Evolutionary conservation across 2,113 vertebrate species (phyloP).

Genomic region (Lepisosteus osseus): DNA sequence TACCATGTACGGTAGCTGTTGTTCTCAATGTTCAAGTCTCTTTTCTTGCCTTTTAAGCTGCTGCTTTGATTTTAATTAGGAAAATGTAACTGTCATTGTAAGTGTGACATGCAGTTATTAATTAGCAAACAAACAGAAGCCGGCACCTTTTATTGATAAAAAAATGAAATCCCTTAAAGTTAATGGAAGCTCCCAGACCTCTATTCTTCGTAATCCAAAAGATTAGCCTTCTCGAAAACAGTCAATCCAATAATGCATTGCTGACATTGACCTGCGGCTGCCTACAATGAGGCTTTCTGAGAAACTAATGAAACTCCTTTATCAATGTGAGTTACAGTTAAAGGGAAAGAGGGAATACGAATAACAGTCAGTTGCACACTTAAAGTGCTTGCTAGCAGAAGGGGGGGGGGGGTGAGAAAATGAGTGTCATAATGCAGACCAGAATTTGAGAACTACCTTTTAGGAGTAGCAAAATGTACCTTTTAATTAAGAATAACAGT

Average conservation of each 20-base stretch:
- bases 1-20: too few relatives aligned
- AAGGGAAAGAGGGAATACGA: background rate
- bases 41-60: background rate
- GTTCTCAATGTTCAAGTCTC: too few relatives aligned
- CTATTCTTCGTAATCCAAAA: background rate
- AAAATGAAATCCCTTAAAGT: background rate
- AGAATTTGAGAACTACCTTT: too few relatives aligned
- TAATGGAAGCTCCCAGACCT: slow-evolving; percentile 1
- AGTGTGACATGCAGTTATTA: background rate
- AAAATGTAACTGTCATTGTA: slow-evolving; percentile 1
- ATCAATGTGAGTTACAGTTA: slow-evolving; percentile 8
- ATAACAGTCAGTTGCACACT: too few relatives aligned
- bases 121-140: background rate
- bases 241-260: background rate
- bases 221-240: background rate
- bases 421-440: too few relatives aligned
- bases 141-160: too few relatives aligned
- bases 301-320: slow-evolving; percentile 13
- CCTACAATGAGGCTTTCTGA: background rate
- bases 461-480: too few relatives aligned
- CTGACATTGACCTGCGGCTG: background rate
- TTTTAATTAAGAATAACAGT: slow-evolving; percentile 23
- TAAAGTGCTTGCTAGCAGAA: too few relatives aligned
- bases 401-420: too few relatives aligned
- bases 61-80: slow-evolving; percentile 1